Conservation (phyloP, 2,888 invertebrate species). For the Melangyna quadrimaculata region DNA sequence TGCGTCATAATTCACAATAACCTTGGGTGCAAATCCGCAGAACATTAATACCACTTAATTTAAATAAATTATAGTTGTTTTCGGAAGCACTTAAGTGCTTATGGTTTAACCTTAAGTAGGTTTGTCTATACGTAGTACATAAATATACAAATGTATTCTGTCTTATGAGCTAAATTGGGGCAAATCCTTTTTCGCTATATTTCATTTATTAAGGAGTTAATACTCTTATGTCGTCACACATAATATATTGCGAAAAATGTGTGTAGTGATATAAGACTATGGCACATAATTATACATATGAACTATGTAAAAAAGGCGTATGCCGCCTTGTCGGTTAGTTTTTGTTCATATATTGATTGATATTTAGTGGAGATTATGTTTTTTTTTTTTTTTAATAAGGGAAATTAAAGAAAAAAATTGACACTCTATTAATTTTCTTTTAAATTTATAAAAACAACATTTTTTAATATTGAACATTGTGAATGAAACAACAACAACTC, state of each 20-base stretch:
- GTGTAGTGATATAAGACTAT: too few species aligned
- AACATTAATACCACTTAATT: neutral
- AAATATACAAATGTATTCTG: neutral
- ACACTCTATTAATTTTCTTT: too few species aligned
- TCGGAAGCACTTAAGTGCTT: neutral
- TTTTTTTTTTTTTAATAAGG: too few species aligned
- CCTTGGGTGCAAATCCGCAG: neutral
- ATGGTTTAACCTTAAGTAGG: neutral
- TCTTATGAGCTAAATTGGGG: neutral
- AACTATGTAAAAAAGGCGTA: too few species aligned
- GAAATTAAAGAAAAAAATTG: too few species aligned
- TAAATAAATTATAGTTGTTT: neutral
- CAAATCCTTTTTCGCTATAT: neutral
- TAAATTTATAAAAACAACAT: too few species aligned
- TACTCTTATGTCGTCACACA: neutral
- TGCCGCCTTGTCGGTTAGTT: too few species aligned
- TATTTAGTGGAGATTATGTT: too few species aligned
- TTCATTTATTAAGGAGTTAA: neutral
- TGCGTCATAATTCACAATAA: neutral
- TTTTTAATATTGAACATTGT: too few species aligned
- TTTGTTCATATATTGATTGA: too few species aligned
- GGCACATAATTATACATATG: too few species aligned
- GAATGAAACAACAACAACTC: too few species aligned
- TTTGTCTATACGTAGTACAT: neutral
- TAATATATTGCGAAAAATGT: neutral